Conservation (phyloP, 2,888 invertebrate genomes). For the Megastigmus dorsalis region DNA sequence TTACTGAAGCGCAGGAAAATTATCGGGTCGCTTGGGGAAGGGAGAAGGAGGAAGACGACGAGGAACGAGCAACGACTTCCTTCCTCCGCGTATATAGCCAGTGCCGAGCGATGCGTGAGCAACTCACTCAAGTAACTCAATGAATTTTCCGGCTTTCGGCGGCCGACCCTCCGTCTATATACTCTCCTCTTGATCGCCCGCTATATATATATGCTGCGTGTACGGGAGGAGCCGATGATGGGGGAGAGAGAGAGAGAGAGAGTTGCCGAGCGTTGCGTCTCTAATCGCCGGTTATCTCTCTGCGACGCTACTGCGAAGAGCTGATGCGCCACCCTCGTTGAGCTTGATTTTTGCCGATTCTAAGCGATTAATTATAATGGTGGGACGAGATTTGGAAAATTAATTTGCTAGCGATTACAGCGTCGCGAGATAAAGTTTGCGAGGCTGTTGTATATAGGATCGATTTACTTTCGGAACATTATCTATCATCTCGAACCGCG, state of each 20-base stretch:
- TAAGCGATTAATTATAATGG: no score
- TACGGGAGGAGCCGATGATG: no score
- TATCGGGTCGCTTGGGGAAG: conserved; percentile 21
- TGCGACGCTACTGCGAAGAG: no score
- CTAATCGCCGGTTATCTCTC: conserved; percentile 32
- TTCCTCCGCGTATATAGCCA: conserved; percentile 54
- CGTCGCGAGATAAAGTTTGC: no score
- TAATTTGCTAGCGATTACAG: no score
- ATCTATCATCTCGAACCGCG: no score
- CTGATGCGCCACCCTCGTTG: background rate
- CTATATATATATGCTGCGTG: no score
- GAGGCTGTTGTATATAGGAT: no score
- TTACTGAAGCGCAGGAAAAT: conserved; percentile 51
- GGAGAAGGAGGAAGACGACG: conserved; percentile 60
- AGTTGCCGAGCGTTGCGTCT: conserved; percentile 3
- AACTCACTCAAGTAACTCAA: conserved; percentile 69
- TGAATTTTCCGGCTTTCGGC: conserved; percentile 68
- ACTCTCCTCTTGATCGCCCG: background rate
- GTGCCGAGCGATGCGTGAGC: conserved; percentile 65
- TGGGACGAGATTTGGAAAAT: no score
- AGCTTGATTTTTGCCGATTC: background rate
- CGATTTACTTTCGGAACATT: no score
- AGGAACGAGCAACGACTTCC: conserved; percentile 65
- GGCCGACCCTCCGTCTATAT: conserved; percentile 51
- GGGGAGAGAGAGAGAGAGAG: conserved; percentile 5